phyloP scores from a whole-genome alignment of 2,797 vertebrate genomes.

The Helicolenus hilgendorfi region DNA sequence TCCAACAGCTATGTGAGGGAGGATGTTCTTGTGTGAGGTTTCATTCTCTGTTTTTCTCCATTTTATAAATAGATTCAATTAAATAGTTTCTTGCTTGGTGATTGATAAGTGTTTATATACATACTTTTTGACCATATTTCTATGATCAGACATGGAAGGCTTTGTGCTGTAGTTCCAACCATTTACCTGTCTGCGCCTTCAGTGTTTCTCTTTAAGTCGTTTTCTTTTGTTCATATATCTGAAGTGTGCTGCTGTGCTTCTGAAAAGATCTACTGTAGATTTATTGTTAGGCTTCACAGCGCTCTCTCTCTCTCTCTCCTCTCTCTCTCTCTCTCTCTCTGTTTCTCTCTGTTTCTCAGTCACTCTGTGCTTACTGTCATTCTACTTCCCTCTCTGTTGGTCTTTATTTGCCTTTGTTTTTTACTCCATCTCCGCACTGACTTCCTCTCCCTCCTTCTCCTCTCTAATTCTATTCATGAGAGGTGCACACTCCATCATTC shows the following conservation, averaged over 20 bases:
- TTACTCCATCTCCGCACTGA: conserved; percentile 67
- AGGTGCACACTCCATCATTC: conserved; percentile 81
- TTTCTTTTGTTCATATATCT: conserved; percentile 24
- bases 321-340: not conserved
- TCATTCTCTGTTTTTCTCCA: not conserved
- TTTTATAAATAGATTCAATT: not conserved
- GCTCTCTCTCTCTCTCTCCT: not conserved
- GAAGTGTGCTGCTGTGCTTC: conserved; percentile 11
- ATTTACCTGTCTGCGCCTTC: not conserved
- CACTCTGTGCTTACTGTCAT: conserved; percentile 66
- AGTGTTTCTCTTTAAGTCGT: conserved; percentile 2
- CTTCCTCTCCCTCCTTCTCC: conserved; percentile 68
- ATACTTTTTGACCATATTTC: not conserved
- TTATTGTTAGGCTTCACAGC: conserved; percentile 37
- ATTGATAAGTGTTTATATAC: not conserved
- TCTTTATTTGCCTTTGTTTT: conserved; percentile 85
- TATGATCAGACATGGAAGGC: not conserved
- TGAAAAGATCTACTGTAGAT: conserved; percentile 67
- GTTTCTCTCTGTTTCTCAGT: conserved; percentile 35
- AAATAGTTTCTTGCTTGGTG: not conserved
- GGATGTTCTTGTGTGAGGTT: not conserved
- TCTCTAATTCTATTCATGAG: conserved; percentile 86
- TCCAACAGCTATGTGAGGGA: not conserved
- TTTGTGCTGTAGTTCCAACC: conserved; percentile 6
- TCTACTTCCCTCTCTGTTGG: conserved; percentile 62